These are phyloP conservation scores for Portevinia maculata DNA, from an alignment of 2,888 invertebrate species.

Conservation along the genomic window DNA sequence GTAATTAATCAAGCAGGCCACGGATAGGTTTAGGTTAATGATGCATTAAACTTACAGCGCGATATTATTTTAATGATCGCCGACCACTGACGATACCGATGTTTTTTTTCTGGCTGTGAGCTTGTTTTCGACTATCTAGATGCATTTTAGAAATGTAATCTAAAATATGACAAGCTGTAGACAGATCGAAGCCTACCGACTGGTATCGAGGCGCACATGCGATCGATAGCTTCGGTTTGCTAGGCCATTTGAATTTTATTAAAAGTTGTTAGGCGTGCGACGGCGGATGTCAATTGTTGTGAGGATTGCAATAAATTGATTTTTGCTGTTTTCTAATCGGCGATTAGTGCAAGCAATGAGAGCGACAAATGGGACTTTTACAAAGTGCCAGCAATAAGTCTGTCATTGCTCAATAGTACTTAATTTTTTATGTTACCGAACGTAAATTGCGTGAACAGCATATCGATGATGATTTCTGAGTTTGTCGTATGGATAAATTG, in stretches of 20 bases:
- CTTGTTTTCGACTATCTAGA: slow-evolving; percentile 8
- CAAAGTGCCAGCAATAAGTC: slow-evolving; percentile 4
- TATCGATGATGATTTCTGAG: background rate
- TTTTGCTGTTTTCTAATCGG: slow-evolving; percentile 3
- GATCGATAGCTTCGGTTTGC: background rate
- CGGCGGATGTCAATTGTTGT: background rate
- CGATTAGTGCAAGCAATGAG: background rate
- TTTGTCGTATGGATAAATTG: too few relatives aligned
- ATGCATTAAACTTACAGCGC: slow-evolving; percentile 14
- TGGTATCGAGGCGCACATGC: slow-evolving; percentile 5
- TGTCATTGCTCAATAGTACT: background rate
- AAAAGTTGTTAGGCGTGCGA: slow-evolving; percentile 16
- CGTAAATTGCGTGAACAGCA: background rate
- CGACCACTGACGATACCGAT: slow-evolving; percentile 17
- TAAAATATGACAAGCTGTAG: slow-evolving; percentile 28
- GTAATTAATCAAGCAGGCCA: slow-evolving; percentile 35
- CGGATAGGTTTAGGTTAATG: slow-evolving; percentile 18
- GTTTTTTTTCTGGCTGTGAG: too few relatives aligned
- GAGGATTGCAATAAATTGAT: slow-evolving; percentile 7
- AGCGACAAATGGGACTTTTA: slow-evolving; percentile 4
- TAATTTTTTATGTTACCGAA: background rate
- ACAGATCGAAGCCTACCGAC: slow-evolving; percentile 16
- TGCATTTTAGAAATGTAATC: slow-evolving; percentile 12
- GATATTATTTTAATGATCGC: slow-evolving; percentile 12
- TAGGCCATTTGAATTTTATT: slow-evolving; percentile 32